Percentiles rank a stretch among this genome's conserved stretches.
Evolutionary conservation across 2,888 invertebrate species (phyloP).

Genomic region (Drosophila rubida): DNA sequence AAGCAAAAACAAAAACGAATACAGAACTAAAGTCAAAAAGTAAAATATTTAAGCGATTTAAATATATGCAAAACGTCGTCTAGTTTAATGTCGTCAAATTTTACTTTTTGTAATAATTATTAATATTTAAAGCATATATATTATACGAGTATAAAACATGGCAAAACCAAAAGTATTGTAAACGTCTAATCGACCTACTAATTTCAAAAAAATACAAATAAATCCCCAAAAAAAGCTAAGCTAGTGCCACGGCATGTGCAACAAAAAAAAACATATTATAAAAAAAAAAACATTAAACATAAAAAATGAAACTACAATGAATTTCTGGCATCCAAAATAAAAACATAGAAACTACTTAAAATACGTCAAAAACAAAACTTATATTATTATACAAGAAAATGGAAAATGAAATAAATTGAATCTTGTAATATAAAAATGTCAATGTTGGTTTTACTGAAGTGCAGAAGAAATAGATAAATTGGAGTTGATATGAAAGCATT

Average conservation of each 20-base stretch:
- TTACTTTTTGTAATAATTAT: slow-evolving; percentile 83
- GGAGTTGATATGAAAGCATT: no score
- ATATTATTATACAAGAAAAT: slow-evolving; percentile 84
- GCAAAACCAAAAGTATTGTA: slow-evolving; percentile 61
- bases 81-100: slow-evolving; percentile 84
- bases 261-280: slow-evolving; percentile 30
- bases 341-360: slow-evolving; percentile 72
- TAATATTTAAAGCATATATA: slow-evolving; percentile 74
- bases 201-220: slow-evolving; percentile 52
- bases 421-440: slow-evolving; percentile 82
- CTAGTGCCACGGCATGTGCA: slow-evolving; percentile 69
- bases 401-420: slow-evolving; percentile 83
- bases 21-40: slow-evolving; percentile 60
- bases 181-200: slow-evolving; percentile 68
- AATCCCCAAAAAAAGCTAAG: slow-evolving; percentile 45
- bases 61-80: slow-evolving; percentile 77
- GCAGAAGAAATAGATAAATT: no score
- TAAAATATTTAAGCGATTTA: slow-evolving; percentile 73
- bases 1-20: slow-evolving; percentile 28
- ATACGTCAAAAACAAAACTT: slow-evolving; percentile 69
- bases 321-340: slow-evolving; percentile 73
- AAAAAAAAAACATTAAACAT: slow-evolving; percentile 34
- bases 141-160: slow-evolving; percentile 61
- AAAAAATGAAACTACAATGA: slow-evolving; percentile 60
- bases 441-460: not conserved